phyloP scores from a whole-genome alignment of 2,888 invertebrate genomes.

The Rhamnusium bicolor region DNA sequence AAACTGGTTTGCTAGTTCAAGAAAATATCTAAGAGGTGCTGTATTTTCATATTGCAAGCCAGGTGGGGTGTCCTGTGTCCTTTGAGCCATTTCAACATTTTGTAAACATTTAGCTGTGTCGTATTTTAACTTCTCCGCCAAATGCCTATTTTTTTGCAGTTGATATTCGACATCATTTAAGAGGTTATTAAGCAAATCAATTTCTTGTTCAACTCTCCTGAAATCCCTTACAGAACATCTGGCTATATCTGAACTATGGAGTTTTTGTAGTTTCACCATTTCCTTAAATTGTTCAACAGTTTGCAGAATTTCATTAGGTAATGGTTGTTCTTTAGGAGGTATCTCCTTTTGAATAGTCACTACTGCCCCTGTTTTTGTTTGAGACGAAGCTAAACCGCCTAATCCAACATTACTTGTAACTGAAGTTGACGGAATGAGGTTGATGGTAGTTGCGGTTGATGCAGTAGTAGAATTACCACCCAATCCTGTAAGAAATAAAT shows the following conservation, averaged over 20 bases:
- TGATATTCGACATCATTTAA: conserved; percentile 77
- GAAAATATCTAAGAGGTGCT: conserved; percentile 81
- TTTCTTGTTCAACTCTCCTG: conserved; percentile 77
- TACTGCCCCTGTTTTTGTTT: conserved; percentile 66
- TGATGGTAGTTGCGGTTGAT: conserved; percentile 35
- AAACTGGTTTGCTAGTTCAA: conserved; percentile 79
- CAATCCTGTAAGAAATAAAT: conserved; percentile 26
- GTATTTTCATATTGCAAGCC: conserved; percentile 85
- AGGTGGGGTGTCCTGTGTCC: conserved; percentile 83
- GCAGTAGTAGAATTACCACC: conserved; percentile 29
- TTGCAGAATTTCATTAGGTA: conserved; percentile 85
- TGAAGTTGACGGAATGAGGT: conserved; percentile 32
- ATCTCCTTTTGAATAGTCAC: conserved; percentile 70
- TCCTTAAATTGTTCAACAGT: conserved; percentile 87
- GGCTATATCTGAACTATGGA: conserved; percentile 68
- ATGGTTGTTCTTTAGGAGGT: conserved; percentile 76
- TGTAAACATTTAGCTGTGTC: conserved; percentile 83
- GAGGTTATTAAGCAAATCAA: conserved; percentile 75
- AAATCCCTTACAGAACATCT: conserved; percentile 76
- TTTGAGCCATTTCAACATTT: conserved; percentile 84
- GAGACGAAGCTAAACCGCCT: conserved; percentile 80
- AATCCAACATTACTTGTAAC: conserved; percentile 73
- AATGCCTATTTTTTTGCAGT: conserved; percentile 75
- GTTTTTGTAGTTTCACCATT: conserved; percentile 90
- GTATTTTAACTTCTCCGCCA: conserved; percentile 78